Evolutionary conservation across 2,797 vertebrate genomes (phyloP).

Genomic region (Thamnophis elegans): DNA sequence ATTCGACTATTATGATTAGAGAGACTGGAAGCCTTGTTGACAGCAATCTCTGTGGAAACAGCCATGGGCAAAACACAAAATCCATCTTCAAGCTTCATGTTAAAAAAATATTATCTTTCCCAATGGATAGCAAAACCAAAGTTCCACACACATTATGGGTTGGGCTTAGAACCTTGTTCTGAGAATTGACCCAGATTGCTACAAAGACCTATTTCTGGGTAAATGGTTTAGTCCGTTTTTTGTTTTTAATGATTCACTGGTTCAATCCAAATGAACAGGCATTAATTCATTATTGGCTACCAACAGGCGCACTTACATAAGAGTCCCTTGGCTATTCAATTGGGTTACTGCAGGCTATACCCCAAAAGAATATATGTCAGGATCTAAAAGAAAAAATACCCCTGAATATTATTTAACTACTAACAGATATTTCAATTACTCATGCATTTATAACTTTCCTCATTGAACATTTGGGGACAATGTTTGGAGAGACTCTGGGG

Average conservation of each 20-base stretch:
- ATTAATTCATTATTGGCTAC: not conserved
- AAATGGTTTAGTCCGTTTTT: not conserved
- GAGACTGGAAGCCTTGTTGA: not conserved
- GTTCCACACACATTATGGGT: not conserved
- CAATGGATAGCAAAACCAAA: not conserved
- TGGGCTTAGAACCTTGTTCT: not conserved
- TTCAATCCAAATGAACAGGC: not conserved
- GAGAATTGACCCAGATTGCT: not conserved
- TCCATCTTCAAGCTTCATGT: not conserved
- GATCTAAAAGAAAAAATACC: not conserved
- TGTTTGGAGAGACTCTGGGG: not conserved
- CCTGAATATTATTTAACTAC: not conserved
- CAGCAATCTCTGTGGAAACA: not conserved
- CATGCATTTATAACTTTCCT: not conserved
- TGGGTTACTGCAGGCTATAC: not conserved
- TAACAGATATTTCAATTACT: not conserved
- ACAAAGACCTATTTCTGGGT: not conserved
- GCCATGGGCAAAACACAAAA: not conserved
- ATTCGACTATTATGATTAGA: not conserved
- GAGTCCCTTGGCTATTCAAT: not conserved
- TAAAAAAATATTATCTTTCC: not conserved
- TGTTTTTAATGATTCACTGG: not conserved
- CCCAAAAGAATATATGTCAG: not conserved
- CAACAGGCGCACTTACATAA: not conserved
- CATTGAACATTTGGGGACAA: not conserved